These are phyloP conservation scores for Stomatorhinus walkeri DNA, from an alignment of 2,797 vertebrate genomes.

Conservation along the genomic window DNA sequence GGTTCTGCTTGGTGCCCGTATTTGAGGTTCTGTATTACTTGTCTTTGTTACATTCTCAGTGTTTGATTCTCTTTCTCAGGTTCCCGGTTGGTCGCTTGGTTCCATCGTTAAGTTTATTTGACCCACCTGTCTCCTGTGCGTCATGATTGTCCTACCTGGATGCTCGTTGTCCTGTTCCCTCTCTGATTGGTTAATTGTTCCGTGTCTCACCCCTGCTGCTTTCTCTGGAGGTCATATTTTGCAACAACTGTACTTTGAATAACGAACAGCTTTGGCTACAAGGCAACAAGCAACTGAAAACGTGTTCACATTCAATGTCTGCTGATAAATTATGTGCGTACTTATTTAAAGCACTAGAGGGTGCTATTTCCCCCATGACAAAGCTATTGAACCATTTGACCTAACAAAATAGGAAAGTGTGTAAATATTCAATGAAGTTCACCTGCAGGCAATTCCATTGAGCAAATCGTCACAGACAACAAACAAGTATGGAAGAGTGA, in stretches of 20 bases:
- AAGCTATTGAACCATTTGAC: neutral
- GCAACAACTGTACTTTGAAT: neutral
- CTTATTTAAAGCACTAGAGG: neutral
- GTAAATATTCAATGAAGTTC: neutral
- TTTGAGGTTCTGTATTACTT: neutral
- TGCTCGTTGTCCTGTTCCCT: neutral
- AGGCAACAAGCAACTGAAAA: neutral
- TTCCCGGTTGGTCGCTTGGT: neutral
- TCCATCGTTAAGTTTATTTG: neutral
- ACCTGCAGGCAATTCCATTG: neutral
- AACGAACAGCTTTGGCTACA: neutral
- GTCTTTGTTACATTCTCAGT: neutral
- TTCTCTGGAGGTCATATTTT: neutral
- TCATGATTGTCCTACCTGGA: neutral
- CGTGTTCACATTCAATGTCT: neutral
- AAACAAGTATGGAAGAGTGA: neutral
- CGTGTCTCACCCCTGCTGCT: no score
- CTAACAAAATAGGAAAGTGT: neutral
- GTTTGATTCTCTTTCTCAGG: neutral
- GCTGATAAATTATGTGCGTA: neutral
- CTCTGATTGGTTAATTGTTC: neutral
- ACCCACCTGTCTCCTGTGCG: neutral
- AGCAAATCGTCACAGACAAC: neutral
- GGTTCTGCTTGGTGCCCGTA: neutral
- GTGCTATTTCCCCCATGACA: neutral